A percentile compares a stretch with the other conserved stretches of the same genome.
These are phyloP conservation scores for Cataglyphis hispanica DNA, from an alignment of 1,140 invertebrate species.

Conservation along the genomic window DNA sequence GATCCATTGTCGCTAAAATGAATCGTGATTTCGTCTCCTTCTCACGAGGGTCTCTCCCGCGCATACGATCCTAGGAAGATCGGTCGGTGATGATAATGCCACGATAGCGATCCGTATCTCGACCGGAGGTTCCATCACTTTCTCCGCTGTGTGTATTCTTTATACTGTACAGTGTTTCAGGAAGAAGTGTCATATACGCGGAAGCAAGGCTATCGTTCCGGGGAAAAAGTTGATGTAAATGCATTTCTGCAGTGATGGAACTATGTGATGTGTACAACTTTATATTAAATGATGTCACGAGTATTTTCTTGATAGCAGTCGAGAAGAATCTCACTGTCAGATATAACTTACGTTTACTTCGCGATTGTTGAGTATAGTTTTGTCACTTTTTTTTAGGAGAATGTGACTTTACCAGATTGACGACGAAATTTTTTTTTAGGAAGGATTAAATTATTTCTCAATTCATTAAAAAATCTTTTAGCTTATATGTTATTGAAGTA, in stretches of 20 bases:
- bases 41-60: slow-evolving; percentile 79
- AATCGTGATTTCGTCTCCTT: slow-evolving; percentile 74
- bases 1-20: slow-evolving; percentile 56
- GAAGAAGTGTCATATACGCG: slow-evolving; percentile 60
- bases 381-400: not conserved
- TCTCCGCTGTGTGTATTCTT: slow-evolving; percentile 76
- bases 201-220: slow-evolving; percentile 34
- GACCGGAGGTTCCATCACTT: slow-evolving; percentile 82
- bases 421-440: not conserved
- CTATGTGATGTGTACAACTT: not conserved
- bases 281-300: slow-evolving; percentile 22
- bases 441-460: not conserved
- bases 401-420: not conserved
- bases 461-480: not conserved
- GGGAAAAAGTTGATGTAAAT: slow-evolving; percentile 48
- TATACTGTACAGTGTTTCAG: slow-evolving; percentile 49
- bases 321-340: not conserved
- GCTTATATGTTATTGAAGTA: no score
- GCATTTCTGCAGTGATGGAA: slow-evolving; percentile 2
- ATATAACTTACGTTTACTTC: not conserved
- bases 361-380: slow-evolving; percentile 3
- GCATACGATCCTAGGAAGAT: slow-evolving; percentile 79
- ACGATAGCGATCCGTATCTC: slow-evolving; percentile 83
- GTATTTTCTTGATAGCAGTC: not conserved
- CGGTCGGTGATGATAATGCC: slow-evolving; percentile 78